Percentiles rank a stretch among this genome's conserved stretches.
These are phyloP conservation scores for Eudorcas thomsonii DNA, from an alignment of 2,113 vertebrate genomes.

Conservation along the genomic window DNA sequence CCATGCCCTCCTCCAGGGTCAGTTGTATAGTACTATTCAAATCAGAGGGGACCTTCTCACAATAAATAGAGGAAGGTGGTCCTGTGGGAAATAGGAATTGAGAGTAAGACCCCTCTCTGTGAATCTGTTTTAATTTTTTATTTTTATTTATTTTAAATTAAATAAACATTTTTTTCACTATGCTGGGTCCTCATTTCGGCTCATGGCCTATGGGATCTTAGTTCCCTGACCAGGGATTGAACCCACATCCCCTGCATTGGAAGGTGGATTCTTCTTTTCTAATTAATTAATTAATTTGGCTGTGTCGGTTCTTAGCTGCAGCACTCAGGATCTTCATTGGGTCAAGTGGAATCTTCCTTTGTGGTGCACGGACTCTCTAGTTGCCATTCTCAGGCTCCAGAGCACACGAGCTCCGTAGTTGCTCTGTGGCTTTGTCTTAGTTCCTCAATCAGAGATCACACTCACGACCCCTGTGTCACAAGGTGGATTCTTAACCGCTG, in stretches of 20 bases:
- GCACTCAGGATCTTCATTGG: not conserved
- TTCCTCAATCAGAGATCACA: not conserved
- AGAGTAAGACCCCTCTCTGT: not conserved
- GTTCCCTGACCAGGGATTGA: not conserved
- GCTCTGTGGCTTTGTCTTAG: not conserved
- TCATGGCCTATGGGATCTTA: not conserved
- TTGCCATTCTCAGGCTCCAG: not conserved
- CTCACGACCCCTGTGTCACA: not conserved
- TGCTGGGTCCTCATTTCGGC: not conserved
- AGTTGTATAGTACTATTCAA: not conserved
- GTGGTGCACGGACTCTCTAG: not conserved
- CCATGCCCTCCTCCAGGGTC: not conserved
- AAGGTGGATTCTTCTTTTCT: not conserved
- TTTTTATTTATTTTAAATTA: not conserved
- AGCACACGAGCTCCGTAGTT: not conserved
- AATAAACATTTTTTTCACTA: not conserved
- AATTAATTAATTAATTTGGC: not conserved
- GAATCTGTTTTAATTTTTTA: not conserved
- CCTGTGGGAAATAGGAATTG: not conserved
- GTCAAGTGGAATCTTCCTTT: not conserved
- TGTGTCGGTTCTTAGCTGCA: not conserved
- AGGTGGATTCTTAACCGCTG: not conserved
- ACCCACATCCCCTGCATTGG: not conserved
- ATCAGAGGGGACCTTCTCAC: not conserved
- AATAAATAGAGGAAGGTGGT: not conserved